Percentiles rank a stretch among this genome's conserved stretches.
Evolutionary conservation across 2,888 invertebrate species (phyloP).

Genomic region (Homarus gammarus): DNA sequence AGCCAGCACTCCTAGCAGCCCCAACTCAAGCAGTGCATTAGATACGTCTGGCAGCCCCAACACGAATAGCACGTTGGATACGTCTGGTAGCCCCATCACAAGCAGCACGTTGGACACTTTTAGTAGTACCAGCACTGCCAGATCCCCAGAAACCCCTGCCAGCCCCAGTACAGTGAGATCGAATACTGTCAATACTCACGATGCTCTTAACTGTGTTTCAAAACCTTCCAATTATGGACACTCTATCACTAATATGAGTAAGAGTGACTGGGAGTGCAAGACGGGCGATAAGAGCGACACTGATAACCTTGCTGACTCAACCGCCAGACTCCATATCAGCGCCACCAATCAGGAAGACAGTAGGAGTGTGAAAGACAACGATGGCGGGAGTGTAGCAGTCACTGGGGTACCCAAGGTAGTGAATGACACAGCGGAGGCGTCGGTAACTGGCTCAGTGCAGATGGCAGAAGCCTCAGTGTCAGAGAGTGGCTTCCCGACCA

Average conservation of each 20-base stretch:
- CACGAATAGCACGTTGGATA: slow-evolving; percentile 29
- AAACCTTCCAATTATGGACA: slow-evolving; percentile 41
- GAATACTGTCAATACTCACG: background rate
- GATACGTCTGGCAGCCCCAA: background rate
- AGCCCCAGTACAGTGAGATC: background rate
- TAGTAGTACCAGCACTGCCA: background rate
- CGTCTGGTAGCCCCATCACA: slow-evolving; percentile 9
- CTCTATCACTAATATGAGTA: slow-evolving; percentile 20
- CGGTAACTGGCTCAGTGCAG: background rate
- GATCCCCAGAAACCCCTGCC: background rate
- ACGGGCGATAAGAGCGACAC: background rate
- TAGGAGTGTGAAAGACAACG: background rate
- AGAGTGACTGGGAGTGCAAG: slow-evolving; percentile 12
- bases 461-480: background rate
- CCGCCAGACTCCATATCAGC: slow-evolving; percentile 23
- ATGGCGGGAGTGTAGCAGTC: background rate
- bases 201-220: background rate
- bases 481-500: slow-evolving; percentile 25
- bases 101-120: slow-evolving; percentile 23
- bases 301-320: slow-evolving; percentile 25
- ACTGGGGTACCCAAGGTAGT: background rate
- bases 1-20: background rate
- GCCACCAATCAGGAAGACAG: background rate
- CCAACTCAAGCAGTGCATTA: background rate
- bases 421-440: background rate